A percentile compares a stretch with the other conserved stretches of the same genome.
These are phyloP conservation scores for Erythrocebus patas DNA, from an alignment of 2,113 vertebrate species.

Conservation along the genomic window DNA sequence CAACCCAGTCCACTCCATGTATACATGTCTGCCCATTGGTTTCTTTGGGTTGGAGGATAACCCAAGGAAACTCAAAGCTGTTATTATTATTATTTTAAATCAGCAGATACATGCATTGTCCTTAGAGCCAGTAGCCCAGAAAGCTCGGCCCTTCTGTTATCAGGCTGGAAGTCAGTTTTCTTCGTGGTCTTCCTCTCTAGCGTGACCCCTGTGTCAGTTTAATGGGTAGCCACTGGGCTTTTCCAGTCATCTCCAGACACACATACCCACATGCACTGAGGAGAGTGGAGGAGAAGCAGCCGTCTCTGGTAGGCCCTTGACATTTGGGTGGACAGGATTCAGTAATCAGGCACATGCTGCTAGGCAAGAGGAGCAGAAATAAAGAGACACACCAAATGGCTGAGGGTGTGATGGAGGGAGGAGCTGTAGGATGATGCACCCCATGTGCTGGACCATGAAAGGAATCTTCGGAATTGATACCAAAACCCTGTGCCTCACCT, in stretches of 20 bases:
- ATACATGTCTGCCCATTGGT: not conserved
- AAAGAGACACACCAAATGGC: not conserved
- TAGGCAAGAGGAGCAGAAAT: not conserved
- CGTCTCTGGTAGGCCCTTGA: not conserved
- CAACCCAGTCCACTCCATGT: not conserved
- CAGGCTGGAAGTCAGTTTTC: not conserved
- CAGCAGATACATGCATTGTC: not conserved
- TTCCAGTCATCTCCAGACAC: not conserved
- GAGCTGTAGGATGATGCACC: not conserved
- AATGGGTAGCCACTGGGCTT: not conserved
- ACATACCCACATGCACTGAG: not conserved
- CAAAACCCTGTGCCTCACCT: not conserved
- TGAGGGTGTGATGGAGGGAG: not conserved
- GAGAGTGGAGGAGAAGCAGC: not conserved
- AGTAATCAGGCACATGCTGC: not conserved
- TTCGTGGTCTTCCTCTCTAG: not conserved
- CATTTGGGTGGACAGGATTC: not conserved
- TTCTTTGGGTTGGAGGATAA: not conserved
- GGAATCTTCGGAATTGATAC: not conserved
- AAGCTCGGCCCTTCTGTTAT: not conserved
- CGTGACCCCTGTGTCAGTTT: not conserved
- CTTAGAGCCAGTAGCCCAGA: not conserved
- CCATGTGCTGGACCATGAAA: not conserved
- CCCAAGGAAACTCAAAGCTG: not conserved
- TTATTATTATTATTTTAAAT: not conserved